Base-by-base conservation (phyloP, 2,888 invertebrate species). In the Danaus chrysippus region DNA sequence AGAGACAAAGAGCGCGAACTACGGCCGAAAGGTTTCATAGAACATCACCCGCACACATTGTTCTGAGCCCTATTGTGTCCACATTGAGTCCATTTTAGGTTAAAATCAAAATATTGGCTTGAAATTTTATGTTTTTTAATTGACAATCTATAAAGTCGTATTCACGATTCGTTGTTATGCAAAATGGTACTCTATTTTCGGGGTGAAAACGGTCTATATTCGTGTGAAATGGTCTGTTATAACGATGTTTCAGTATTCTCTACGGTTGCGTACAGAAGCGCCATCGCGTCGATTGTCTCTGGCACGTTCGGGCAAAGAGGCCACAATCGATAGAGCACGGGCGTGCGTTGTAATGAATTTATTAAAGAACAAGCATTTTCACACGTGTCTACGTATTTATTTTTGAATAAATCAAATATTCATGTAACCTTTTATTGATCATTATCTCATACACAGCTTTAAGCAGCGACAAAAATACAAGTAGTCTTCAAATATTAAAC, bases 251-350 rank as follows among this genome's bases (percentile, higher is more conserved):
- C 70, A 58, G 41, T 54, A 57, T 70, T 68, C 68, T 67, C 68
- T 70, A 64, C 62, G 73, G 78, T 75, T 88, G 87, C 89, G 89
- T 88, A 83, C 83, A 86, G 87, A 87, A 89, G 89, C 89, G 87
- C 86, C 84, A 84, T 80, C 81, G 86, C 86, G 84, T 82, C 87
- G 87, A 89, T 89, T 89, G 89, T 89, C 85, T 87, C 81, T 78
- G 87, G 88, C 89, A 89, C 89, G 89, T 89, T 86, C 87, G 86
- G 75, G 82, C 79, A 79, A 87, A 87, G 86, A 87, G 87, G 84
- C 86, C 86, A 87, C 88, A 89, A 89, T 89, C 89, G 89, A 89
- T 89, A 88, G 86, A 84, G 88, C 89, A 89, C 89, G 89, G 82
- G 86, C 87, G 88, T 85, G 88, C 87, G 87, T 86, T 83, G 86